Conservation (phyloP, 2,113 vertebrate genomes). For the human region DNA sequence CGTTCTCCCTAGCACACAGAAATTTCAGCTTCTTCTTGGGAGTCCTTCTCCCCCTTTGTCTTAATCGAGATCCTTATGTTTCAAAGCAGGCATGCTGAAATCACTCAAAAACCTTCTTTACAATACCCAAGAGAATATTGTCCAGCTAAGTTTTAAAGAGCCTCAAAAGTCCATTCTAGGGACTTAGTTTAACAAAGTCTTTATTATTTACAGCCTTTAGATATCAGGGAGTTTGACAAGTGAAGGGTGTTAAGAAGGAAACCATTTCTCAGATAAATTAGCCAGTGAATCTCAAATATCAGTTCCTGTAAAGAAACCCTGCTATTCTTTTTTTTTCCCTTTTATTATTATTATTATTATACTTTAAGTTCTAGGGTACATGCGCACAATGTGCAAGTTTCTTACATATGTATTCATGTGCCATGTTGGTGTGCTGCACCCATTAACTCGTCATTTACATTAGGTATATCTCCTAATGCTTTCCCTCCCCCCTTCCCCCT, state of each 20-base stretch:
- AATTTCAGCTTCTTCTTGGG: background rate
- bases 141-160: background rate
- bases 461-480: too few relatives aligned
- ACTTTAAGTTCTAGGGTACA: too few relatives aligned
- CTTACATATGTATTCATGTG: too few relatives aligned
- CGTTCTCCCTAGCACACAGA: background rate
- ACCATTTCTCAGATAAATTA: constrained; percentile 10
- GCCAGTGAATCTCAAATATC: background rate
- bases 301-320: background rate
- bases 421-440: too few relatives aligned
- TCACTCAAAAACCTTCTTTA: background rate
- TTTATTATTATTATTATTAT: too few relatives aligned
- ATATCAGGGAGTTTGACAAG: background rate
- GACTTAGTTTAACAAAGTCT: background rate
- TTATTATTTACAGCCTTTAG: background rate
- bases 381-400: too few relatives aligned
- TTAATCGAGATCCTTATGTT: background rate
- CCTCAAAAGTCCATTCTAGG: background rate
- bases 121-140: background rate
- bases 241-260: background rate
- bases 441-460: too few relatives aligned
- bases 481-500: too few relatives aligned
- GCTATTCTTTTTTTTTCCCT: too few relatives aligned
- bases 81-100: background rate
- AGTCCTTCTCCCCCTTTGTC: background rate